A percentile compares a stretch with the other conserved stretches of the same genome.
phyloP scores from a whole-genome alignment of 2,797 vertebrate species.

The Rhadinocentrus ornatus region DNA sequence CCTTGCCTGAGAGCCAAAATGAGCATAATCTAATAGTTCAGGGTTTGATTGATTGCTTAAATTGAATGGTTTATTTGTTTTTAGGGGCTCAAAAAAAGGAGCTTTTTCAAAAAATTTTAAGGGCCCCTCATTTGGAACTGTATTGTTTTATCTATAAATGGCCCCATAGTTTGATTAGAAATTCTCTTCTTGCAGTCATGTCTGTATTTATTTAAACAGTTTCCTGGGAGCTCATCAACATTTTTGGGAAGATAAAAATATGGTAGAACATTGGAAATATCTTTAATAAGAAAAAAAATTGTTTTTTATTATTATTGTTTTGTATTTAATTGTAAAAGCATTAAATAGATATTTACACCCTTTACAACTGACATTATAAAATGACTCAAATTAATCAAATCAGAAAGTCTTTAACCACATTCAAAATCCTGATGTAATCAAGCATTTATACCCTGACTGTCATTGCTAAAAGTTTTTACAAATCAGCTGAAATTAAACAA shows the following conservation, averaged over 20 bases:
- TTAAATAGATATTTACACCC: slow-evolving; percentile 17
- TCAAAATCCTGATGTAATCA: slow-evolving; percentile 6
- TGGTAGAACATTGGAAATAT: slow-evolving; percentile 5
- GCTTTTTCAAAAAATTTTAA: slow-evolving; percentile 10
- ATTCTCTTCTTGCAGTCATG: slow-evolving; percentile 7
- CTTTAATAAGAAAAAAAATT: slow-evolving; percentile 20
- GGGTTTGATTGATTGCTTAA: slow-evolving; percentile 33
- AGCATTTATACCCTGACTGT: slow-evolving; percentile 1
- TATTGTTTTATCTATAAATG: slow-evolving; percentile 16
- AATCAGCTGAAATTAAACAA: neutral
- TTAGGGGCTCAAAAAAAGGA: slow-evolving; percentile 21
- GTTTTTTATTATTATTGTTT: neutral
- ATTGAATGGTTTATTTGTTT: slow-evolving; percentile 34
- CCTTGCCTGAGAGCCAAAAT: slow-evolving; percentile 32
- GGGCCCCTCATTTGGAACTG: slow-evolving; percentile 8
- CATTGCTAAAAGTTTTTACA: slow-evolving; percentile 16
- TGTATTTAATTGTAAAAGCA: slow-evolving; percentile 25
- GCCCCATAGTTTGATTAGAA: slow-evolving; percentile 3
- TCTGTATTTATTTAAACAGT: slow-evolving; percentile 14
- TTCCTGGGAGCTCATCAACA: neutral
- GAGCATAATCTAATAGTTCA: slow-evolving; percentile 28
- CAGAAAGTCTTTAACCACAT: slow-evolving; percentile 9
- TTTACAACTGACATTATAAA: slow-evolving; percentile 13
- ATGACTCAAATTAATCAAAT: slow-evolving; percentile 7
- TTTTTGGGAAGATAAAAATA: slow-evolving; percentile 20